Base-by-base conservation (phyloP, 2,797 vertebrate species). In the Pantherophis vulpinus region DNA sequence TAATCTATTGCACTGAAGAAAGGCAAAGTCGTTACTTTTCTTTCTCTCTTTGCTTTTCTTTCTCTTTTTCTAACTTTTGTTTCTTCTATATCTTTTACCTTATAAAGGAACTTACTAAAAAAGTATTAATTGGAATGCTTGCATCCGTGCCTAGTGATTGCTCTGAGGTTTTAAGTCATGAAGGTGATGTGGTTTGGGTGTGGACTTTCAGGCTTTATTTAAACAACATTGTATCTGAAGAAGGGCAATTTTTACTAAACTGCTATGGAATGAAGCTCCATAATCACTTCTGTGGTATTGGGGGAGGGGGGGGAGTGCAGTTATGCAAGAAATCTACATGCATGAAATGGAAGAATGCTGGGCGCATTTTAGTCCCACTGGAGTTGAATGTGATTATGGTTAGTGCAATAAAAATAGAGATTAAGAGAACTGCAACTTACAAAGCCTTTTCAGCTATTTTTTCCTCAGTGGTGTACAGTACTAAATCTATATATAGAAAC, bases 251-350 rank as follows among this genome's bases (percentile, higher is more conserved):
- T 91, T 93, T 95, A 95, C 92, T 94, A 95, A 89, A 94, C 91
- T 91, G 83, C 94, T 92, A 47, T 87, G 92, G 91, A 93, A 94
- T 96, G 95, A 95, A 95, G 47, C 23, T 56, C 63, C 58, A 20
- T 92, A 92, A 92, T 94, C 93, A 89, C 83, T 87, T 93, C 91
- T 93, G 91, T 95, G 95, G 92, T 79, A 91, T 92, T 96, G 92
- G 42, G 10, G 2, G 92, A 63, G 70, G 70, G 8, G 2, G 92
- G 74, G 27, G n/a, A 29, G 1, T 55, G 91, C 91, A 89, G 93
- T 63, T 51, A 51, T 0, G 27, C 91, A 91, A 86, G 91, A 94
- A 89, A 25, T 74, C 0, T 63, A 63, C 83, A 23, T 92, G 91
- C 61, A 66, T 51, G 93, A 93, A 79, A 95, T 27, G 94, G 91